Percentiles rank a stretch among this genome's conserved stretches.
Evolutionary conservation across 1,140 invertebrate genomes (phyloP).

Genomic region (Cylas formicarius): DNA sequence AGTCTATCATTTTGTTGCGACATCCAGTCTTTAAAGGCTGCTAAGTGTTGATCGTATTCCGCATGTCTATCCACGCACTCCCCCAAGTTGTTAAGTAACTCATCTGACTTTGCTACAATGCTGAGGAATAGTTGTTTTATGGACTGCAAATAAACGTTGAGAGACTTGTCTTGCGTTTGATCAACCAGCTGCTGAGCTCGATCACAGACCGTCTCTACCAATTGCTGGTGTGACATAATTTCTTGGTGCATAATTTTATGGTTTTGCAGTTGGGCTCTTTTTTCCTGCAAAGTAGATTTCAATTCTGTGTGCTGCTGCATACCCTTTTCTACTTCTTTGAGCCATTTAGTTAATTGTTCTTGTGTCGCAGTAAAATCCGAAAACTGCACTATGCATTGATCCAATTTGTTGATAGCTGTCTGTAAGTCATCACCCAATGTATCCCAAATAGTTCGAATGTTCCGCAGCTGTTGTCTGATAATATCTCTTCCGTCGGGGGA

Average conservation of each 20-base stretch:
- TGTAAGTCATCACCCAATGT: slow-evolving; percentile 77
- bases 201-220: slow-evolving; percentile 86
- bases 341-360: slow-evolving; percentile 88
- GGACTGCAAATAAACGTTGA: slow-evolving; percentile 80
- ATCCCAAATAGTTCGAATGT: slow-evolving; percentile 79
- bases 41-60: slow-evolving; percentile 63
- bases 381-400: slow-evolving; percentile 82
- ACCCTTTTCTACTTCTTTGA: slow-evolving; percentile 82
- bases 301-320: slow-evolving; percentile 88
- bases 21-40: slow-evolving; percentile 73
- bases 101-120: slow-evolving; percentile 80
- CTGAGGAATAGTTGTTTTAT: slow-evolving; percentile 84
- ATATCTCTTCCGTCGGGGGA: slow-evolving; percentile 89
- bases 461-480: slow-evolving; percentile 80
- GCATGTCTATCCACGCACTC: slow-evolving; percentile 80
- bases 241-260: slow-evolving; percentile 94
- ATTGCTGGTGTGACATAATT: slow-evolving; percentile 82
- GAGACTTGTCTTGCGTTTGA: slow-evolving; percentile 78
- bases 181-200: slow-evolving; percentile 85
- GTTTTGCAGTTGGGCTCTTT: slow-evolving; percentile 87
- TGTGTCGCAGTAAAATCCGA: slow-evolving; percentile 81
- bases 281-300: slow-evolving; percentile 87
- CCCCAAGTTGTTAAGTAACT: slow-evolving; percentile 77
- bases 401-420: slow-evolving; percentile 68
- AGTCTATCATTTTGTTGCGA: slow-evolving; percentile 68